phyloP scores from a whole-genome alignment of 2,888 invertebrate species.

The Atethmia centrago region DNA sequence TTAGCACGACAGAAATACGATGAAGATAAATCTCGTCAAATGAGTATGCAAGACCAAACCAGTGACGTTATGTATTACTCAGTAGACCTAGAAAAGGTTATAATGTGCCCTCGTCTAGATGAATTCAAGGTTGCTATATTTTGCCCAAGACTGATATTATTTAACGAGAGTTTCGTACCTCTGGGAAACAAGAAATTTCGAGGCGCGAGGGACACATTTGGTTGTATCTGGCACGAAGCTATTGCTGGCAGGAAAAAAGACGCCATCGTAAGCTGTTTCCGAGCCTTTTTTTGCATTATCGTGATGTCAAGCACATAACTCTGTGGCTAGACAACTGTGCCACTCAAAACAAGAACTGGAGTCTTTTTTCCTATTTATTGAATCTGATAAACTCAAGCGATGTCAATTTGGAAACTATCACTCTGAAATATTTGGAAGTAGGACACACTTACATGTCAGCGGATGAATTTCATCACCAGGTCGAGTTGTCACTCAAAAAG shows the following conservation, averaged over 20 bases:
- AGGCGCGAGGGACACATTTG: conserved; percentile 17
- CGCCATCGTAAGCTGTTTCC: conserved; percentile 65
- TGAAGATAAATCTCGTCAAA: conserved; percentile 32
- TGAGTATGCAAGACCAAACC: conserved; percentile 30
- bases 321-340: no score
- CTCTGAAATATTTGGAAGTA: no score
- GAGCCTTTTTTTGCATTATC: conserved; percentile 60
- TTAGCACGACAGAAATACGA: conserved; percentile 37
- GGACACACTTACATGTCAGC: no score
- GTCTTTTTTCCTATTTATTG: no score
- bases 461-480: conserved; percentile 22
- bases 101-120: conserved; percentile 67
- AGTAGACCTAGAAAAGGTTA: conserved; percentile 58
- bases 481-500: conserved; percentile 66
- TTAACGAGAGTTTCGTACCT: conserved; percentile 9
- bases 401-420: no score
- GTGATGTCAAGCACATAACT: conserved; percentile 54
- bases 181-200: conserved; percentile 31
- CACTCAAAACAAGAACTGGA: conserved; percentile 54
- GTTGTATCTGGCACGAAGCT: conserved; percentile 66
- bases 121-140: conserved; percentile 64
- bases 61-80: conserved; percentile 43
- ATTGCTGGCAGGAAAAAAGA: conserved; percentile 69
- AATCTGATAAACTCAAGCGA: no score
- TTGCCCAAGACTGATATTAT: conserved; percentile 47